Evolutionary conservation across 2,888 invertebrate genomes (phyloP).

Genomic region (Temnothorax unifasciatus): DNA sequence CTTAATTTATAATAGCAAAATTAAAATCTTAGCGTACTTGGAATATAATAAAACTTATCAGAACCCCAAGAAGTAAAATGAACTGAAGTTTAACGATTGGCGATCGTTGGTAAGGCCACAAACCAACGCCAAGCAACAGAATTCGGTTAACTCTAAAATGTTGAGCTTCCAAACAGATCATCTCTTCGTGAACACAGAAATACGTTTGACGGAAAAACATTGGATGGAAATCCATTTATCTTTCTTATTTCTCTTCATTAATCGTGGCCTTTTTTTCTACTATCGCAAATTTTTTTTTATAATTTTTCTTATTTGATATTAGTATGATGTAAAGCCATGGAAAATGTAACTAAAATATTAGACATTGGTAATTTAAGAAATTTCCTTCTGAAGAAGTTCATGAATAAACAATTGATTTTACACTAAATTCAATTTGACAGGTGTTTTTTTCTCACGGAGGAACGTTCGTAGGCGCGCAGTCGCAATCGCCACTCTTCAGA

Average conservation of each 20-base stretch:
- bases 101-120: slow-evolving; percentile 27
- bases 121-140: slow-evolving; percentile 8
- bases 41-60: slow-evolving; percentile 4
- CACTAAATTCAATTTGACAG: background rate
- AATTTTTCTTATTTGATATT: background rate
- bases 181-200: background rate
- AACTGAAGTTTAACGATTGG: background rate
- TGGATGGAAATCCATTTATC: too few relatives aligned
- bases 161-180: slow-evolving; percentile 12
- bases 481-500: background rate
- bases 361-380: background rate
- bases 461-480: background rate
- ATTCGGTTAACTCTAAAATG: slow-evolving; percentile 25
- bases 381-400: background rate
- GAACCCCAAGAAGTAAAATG: background rate
- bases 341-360: background rate
- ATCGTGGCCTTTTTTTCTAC: background rate
- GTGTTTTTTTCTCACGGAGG: background rate
- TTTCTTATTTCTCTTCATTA: background rate
- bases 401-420: background rate
- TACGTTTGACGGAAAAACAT: background rate
- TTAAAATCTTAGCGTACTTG: background rate
- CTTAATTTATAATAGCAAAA: background rate
- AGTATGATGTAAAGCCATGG: background rate
- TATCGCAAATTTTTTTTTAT: background rate